Evolutionary conservation across 2,113 vertebrate genomes (phyloP), one percentile per base, ranked within the genome.

Genomic region (Guaruba guarouba): DNA sequence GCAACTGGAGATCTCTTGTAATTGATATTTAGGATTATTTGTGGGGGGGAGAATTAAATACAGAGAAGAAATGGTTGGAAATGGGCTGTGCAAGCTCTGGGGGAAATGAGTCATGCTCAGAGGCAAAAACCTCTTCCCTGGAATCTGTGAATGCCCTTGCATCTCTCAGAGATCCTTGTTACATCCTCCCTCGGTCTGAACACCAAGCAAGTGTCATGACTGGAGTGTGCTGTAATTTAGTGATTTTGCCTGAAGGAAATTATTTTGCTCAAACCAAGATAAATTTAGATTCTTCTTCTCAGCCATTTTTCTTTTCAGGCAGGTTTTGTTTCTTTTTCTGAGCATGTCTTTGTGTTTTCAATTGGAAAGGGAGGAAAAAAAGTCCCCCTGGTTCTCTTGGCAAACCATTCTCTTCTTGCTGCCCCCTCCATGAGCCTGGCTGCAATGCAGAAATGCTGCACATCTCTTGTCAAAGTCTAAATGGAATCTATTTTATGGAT

Each of bases 51-150:
- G 37, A 66, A 83, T 75, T 87, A 93, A 94, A 91, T 64, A 23
- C 24, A 33, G 48, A 59, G 63, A 48, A 94, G 33, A 78, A 89
- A 94, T 12, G 10, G 20, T 41, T 91, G 74, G 41, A 77, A 93
- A 70, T 0, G 1, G n/a, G 15, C 57, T 74, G n/a, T 55, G 68
- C 63, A 54, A 3, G 4, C n/a, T 66, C 13, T 41, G 28, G 44
- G 59, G 51, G 22, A 46, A 18, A 46, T 13, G 17, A 43, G 17
- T 15, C 22, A 18, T 0, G 0, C 23, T 57, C 1, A 4, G 67
- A 55, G 35, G 43, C 7, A 73, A 71, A 86, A 91, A 10, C 8
- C 54, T 15, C 41, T 80, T 71, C 39, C 24, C 10, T 6, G 29
- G 17, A 68, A 16, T 39, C 43, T 86, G 71, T 3, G 11, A 82